Evolutionary conservation across 2,797 vertebrate genomes (phyloP).

Genomic region (Chelon auratus): DNA sequence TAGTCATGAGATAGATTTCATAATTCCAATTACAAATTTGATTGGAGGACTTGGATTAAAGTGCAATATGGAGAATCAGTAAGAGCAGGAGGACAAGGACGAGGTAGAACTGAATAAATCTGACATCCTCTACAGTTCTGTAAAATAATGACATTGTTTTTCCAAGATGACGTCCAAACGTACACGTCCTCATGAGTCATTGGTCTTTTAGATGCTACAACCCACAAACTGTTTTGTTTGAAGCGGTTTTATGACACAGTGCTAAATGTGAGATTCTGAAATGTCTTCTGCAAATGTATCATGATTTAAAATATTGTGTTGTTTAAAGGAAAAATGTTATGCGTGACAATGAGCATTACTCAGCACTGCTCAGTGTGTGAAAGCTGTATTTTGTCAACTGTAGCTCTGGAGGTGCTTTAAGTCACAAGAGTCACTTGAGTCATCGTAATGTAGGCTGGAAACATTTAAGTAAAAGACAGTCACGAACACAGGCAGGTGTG

Average conservation of each 20-base stretch:
- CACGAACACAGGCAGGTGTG: background rate
- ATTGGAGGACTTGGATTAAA: no score
- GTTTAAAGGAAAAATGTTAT: background rate
- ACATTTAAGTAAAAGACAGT: background rate
- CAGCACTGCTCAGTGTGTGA: background rate
- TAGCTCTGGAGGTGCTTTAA: background rate
- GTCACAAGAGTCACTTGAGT: background rate
- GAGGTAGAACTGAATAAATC: background rate
- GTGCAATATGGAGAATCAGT: no score
- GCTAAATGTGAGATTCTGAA: background rate
- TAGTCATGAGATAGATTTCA: no score
- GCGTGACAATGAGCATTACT: background rate
- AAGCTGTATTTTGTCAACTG: background rate
- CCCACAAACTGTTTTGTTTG: no score
- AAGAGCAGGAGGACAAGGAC: background rate
- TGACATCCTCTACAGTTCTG: background rate
- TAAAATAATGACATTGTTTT: background rate
- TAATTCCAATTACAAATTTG: no score
- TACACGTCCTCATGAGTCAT: background rate
- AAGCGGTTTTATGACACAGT: background rate
- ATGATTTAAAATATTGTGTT: background rate
- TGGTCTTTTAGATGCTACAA: no score
- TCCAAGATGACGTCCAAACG: background rate
- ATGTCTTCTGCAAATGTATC: background rate
- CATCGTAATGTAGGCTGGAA: background rate